Base-by-base conservation (phyloP, 2,888 invertebrate species). In the Drosophila formosana region DNA sequence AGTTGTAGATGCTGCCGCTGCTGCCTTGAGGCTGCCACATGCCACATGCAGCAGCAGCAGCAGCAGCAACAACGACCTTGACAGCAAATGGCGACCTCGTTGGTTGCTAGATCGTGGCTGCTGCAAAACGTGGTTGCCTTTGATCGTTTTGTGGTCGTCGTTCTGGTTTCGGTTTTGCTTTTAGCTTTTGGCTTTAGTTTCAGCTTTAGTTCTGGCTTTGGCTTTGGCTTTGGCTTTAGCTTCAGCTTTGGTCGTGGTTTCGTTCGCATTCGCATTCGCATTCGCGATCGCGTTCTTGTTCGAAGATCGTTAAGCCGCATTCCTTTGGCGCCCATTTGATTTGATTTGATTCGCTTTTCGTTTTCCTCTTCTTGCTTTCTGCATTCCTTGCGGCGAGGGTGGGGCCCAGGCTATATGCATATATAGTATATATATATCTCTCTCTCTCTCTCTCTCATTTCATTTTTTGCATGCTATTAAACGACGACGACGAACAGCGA, bases 301-400 rank as follows among this genome's bases (percentile, higher is more conserved):
- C 53, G 41, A 49, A 18, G 37, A 53, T 73, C 63, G 56, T 69
- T 56, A 55, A 64, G 63, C 53, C 46, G 73, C 85, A 88, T 88
- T 88, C 86, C 80, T 87, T 67, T 75, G 72, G 47, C 60, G 73
- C 72, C 73, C 73, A 82, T 88, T 88, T 71, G 86, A 65, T 69
- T 82, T 73, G 71, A 76, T 79, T 88, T 72, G 75, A 71, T 68
- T 71, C 53, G 68, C 65, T 11, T 64, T 58, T 58, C 39, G 26
- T 66, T 72, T 65, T 58, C 39, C 56, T 11, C 60, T 11, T 25
- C 34, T 30, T 28, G 7, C 30, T 62, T 71, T 63, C 64, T 57
- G 63, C 66, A 76, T 77, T 72, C 72, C 64, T 69, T 50, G 18
- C 32, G 30, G 34, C 45, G 41, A 30, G 63, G 63, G 55, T 49